These are phyloP conservation scores for Salvelinus fontinalis DNA, from an alignment of 2,113 vertebrate genomes.

Conservation along the genomic window DNA sequence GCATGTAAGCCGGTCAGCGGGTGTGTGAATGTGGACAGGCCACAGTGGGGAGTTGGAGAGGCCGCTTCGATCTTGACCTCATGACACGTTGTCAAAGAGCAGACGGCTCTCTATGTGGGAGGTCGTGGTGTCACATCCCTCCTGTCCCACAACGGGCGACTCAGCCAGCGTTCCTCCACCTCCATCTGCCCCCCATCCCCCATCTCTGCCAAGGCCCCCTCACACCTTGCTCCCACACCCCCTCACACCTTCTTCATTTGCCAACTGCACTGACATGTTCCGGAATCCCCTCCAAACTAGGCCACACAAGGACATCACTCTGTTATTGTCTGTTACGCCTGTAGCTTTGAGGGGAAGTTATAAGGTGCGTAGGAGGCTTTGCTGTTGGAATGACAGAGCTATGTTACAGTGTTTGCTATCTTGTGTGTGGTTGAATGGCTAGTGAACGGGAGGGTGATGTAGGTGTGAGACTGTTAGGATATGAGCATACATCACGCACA, in stretches of 20 bases:
- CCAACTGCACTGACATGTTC: constrained; percentile 43
- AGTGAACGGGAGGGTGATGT: constrained; percentile 42
- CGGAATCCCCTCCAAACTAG: constrained; percentile 35
- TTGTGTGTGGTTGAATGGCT: constrained; percentile 52
- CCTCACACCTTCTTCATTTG: background rate
- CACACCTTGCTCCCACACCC: constrained; percentile 11
- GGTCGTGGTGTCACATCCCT: constrained; percentile 40
- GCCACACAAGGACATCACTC: constrained; percentile 48
- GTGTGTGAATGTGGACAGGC: constrained; percentile 36
- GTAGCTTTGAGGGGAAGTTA: background rate
- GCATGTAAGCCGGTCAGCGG: constrained; percentile 39
- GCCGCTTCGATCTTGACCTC: constrained; percentile 45
- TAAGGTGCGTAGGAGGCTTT: constrained; percentile 27
- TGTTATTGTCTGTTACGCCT: constrained; percentile 2
- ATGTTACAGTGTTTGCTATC: constrained; percentile 25
- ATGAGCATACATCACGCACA: background rate
- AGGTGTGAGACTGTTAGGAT: constrained; percentile 10
- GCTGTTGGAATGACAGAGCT: constrained; percentile 44
- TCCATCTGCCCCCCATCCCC: constrained; percentile 32
- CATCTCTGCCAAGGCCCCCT: constrained; percentile 23
- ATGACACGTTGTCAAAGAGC: constrained; percentile 60
- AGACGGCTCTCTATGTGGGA: constrained; percentile 44
- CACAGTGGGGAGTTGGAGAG: constrained; percentile 25
- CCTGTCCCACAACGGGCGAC: constrained; percentile 40
- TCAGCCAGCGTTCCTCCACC: constrained; percentile 50